Evolutionary conservation across 2,113 vertebrate genomes (phyloP).

Genomic region (Actenoides lindsayi): DNA sequence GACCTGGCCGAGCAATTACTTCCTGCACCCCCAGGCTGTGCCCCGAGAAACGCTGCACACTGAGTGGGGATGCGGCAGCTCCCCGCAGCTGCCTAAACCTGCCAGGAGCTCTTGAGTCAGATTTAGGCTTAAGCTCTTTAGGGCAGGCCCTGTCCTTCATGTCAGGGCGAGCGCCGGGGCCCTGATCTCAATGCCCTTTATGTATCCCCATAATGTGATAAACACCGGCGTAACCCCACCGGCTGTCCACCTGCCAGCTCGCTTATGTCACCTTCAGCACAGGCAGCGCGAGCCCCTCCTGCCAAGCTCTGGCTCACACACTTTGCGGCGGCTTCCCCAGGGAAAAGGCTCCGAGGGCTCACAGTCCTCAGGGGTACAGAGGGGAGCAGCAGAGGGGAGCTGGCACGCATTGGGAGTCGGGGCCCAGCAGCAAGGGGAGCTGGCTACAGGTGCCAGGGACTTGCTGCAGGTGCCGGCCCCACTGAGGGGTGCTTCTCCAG

Average conservation of each 20-base stretch:
- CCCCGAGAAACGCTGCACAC: fast-evolving
- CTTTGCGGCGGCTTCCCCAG: background rate
- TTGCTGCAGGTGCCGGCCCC: fast-evolving
- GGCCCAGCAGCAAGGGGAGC: fast-evolving
- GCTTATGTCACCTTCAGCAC: background rate
- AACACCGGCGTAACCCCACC: background rate
- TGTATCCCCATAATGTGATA: slow-evolving; percentile 19
- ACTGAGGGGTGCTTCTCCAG: fast-evolving
- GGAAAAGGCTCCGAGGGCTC: background rate
- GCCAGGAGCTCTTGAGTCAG: background rate
- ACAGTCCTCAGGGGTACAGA: fast-evolving
- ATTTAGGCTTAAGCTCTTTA: slow-evolving; percentile 15
- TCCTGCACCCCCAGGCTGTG: background rate
- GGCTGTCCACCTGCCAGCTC: background rate
- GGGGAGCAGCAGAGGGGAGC: fast-evolving
- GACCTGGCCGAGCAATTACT: background rate
- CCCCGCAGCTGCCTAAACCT: background rate
- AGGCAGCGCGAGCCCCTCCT: background rate
- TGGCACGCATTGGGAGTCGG: fast-evolving
- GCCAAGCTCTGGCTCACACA: background rate
- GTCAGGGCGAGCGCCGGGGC: background rate
- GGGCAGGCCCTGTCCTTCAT: background rate
- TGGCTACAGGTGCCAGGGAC: background rate
- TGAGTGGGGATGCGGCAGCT: background rate
- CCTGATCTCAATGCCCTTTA: background rate